Conservation (phyloP, 1,140 invertebrate genomes). For the Brachionus koreanus region DNA sequence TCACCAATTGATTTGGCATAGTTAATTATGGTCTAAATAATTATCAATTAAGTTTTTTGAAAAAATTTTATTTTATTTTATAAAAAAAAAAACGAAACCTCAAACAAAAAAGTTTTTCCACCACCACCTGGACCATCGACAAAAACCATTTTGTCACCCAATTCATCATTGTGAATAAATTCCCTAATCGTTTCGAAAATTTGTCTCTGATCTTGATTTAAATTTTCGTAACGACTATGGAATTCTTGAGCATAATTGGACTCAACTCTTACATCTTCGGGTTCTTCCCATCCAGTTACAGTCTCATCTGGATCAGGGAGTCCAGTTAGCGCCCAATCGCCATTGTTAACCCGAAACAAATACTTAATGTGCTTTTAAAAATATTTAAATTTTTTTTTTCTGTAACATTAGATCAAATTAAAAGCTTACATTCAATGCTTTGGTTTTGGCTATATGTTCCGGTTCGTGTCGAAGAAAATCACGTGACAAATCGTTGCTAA, state of each 20-base stretch:
- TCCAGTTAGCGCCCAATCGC: background rate
- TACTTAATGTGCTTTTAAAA: conserved; percentile 15
- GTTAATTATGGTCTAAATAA: background rate
- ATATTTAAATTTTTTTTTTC: too few relatives aligned
- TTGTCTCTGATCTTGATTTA: background rate
- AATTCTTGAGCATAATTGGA: background rate
- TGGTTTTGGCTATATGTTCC: background rate
- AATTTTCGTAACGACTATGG: background rate
- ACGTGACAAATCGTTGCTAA: background rate
- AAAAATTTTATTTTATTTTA: too few relatives aligned
- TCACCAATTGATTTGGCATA: conserved; percentile 9
- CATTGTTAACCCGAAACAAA: background rate
- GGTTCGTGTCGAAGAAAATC: background rate
- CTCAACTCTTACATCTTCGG: background rate
- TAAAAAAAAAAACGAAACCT: too few relatives aligned
- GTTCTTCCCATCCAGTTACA: background rate
- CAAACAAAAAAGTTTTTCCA: conserved; percentile 56
- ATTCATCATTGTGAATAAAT: background rate
- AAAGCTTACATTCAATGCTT: background rate
- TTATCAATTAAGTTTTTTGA: too few relatives aligned
- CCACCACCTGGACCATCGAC: conserved; percentile 51
- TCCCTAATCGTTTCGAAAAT: background rate
- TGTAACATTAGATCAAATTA: too few relatives aligned
- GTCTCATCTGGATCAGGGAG: background rate
- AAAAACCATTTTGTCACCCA: conserved; percentile 45